Conservation (phyloP, 1,140 invertebrate genomes). For the Drosophila tsacasi region DNA sequence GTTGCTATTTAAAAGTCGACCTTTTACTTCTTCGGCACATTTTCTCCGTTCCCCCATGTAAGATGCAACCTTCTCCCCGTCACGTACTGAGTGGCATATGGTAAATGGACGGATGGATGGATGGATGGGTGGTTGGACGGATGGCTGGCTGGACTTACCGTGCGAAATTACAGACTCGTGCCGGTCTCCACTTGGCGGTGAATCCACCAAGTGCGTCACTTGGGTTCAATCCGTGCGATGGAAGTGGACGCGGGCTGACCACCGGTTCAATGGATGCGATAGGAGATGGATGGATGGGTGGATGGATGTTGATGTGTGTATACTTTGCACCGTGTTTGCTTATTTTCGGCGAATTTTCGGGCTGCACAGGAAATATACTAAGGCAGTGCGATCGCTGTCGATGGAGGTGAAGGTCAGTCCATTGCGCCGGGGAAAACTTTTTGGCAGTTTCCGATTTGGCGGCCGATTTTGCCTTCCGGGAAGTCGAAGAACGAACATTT, state of each 20-base stretch:
- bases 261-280: slow-evolving; percentile 22
- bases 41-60: background rate
- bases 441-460: slow-evolving; percentile 37
- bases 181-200: slow-evolving; percentile 32
- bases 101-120: slow-evolving; percentile 9
- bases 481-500: slow-evolving; percentile 16
- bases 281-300: slow-evolving; percentile 12
- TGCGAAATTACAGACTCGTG: slow-evolving; percentile 61
- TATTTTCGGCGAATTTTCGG: slow-evolving; percentile 26
- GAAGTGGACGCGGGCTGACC: slow-evolving; percentile 27
- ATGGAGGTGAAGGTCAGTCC: slow-evolving; percentile 47
- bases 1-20: background rate
- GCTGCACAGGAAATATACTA: slow-evolving; percentile 57
- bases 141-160: slow-evolving; percentile 28
- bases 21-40: background rate
- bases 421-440: slow-evolving; percentile 4
- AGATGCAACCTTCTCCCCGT: slow-evolving; percentile 42
- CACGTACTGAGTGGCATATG: slow-evolving; percentile 44
- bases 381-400: background rate
- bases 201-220: slow-evolving; percentile 47
- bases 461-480: slow-evolving; percentile 30
- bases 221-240: slow-evolving; percentile 20
- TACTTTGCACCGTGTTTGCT: slow-evolving; percentile 45
- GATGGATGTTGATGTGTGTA: slow-evolving; percentile 14
- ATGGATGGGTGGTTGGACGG: slow-evolving; percentile 8